phyloP scores from a whole-genome alignment of 2,797 vertebrate genomes.

The Anguilla marmorata region DNA sequence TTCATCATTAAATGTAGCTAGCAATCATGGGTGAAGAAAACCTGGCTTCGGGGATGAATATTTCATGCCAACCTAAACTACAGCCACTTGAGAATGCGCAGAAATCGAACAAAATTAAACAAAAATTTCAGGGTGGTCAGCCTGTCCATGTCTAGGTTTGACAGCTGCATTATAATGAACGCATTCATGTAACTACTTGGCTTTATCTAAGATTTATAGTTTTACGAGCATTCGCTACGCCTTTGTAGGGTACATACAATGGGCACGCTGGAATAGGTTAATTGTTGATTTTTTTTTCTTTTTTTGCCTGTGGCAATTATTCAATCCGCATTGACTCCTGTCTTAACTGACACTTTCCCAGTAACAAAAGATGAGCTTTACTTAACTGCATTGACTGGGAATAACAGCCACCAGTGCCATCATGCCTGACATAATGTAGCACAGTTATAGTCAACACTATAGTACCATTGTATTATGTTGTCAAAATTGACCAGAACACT shows the following conservation, averaged over 20 bases:
- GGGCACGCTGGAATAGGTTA: too few relatives aligned
- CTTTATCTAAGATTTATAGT: too few relatives aligned
- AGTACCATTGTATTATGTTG: neutral
- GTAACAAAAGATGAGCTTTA: neutral
- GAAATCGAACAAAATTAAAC: neutral
- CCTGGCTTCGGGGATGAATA: neutral
- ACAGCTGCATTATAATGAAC: neutral
- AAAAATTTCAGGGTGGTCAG: neutral
- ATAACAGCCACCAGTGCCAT: neutral
- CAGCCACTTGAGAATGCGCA: neutral
- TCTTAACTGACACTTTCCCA: slow-evolving; percentile 1
- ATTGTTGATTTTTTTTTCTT: too few relatives aligned
- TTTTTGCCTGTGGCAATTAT: neutral
- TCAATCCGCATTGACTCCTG: neutral
- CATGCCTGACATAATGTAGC: neutral
- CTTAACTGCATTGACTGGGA: neutral
- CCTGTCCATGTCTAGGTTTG: neutral
- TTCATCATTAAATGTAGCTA: neutral
- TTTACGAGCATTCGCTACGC: too few relatives aligned
- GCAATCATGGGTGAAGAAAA: neutral
- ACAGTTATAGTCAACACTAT: neutral
- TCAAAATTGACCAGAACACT: neutral
- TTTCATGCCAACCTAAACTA: neutral
- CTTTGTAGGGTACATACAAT: too few relatives aligned
- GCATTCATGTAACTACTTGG: neutral